Evolutionary conservation across 2,888 invertebrate genomes (phyloP).

Genomic region (Metacarcinus magister): DNA sequence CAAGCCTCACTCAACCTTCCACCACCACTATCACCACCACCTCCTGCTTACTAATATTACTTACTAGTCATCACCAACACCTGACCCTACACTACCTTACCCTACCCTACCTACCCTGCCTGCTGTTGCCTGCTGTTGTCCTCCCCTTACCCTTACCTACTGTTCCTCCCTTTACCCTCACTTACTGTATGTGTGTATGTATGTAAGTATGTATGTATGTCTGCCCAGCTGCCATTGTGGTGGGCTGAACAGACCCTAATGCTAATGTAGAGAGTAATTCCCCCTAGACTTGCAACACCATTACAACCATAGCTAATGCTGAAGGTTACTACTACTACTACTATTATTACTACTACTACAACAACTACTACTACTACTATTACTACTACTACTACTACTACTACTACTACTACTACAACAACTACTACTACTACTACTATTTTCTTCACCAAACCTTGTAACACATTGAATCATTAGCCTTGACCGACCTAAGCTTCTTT

Average conservation of each 20-base stretch:
- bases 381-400: too few relatives aligned
- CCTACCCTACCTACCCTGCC: background rate
- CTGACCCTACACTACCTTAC: background rate
- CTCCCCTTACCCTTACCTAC: background rate
- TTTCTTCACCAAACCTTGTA: background rate
- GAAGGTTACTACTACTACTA: too few relatives aligned
- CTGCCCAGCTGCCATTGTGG: background rate
- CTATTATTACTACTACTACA: too few relatives aligned
- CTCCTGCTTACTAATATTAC: too few relatives aligned
- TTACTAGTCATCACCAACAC: background rate
- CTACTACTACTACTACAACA: too few relatives aligned
- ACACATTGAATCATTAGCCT: background rate
- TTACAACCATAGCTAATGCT: background rate
- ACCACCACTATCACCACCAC: background rate
- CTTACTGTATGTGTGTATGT: too few relatives aligned
- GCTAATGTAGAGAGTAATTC: background rate
- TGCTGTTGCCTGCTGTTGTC: background rate
- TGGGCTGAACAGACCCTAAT: background rate
- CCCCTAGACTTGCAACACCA: background rate
- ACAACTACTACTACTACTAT: too few relatives aligned
- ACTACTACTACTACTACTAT: too few relatives aligned
- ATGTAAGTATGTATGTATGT: too few relatives aligned
- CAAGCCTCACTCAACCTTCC: conserved; percentile 9
- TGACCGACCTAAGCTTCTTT: background rate
- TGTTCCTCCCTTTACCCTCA: background rate